Evolutionary conservation across 2,797 vertebrate species (phyloP).

Genomic region (Pipistrellus nathusii): DNA sequence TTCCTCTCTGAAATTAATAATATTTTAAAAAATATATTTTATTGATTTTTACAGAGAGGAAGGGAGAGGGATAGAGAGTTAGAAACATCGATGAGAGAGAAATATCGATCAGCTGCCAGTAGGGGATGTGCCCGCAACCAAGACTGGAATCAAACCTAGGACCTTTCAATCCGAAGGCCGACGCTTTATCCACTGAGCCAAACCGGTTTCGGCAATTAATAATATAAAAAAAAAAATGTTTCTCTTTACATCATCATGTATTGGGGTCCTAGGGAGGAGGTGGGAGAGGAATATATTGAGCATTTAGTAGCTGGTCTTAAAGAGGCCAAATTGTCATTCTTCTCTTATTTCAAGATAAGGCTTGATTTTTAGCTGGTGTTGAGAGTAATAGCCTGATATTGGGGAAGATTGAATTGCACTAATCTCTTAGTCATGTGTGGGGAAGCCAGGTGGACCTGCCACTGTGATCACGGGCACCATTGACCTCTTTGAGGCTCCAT

Average conservation of each 20-base stretch:
- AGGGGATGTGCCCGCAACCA: no score
- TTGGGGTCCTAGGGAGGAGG: not conserved
- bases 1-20: no score
- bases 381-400: conserved; percentile 3
- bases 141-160: no score
- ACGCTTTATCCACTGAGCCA: no score
- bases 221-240: not conserved
- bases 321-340: conserved; percentile 1
- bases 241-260: not conserved
- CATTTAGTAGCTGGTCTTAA: conserved; percentile 5
- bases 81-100: no score
- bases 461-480: not conserved
- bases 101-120: no score
- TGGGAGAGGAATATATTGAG: not conserved
- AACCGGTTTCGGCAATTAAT: no score
- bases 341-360: conserved; percentile 65
- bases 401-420: conserved; percentile 11
- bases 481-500: not conserved
- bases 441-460: not conserved
- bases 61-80: no score
- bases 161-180: no score
- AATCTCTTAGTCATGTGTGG: not conserved
- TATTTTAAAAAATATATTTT: no score
- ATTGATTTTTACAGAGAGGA: no score
- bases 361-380: conserved; percentile 55